Percentiles rank a stretch among this genome's conserved stretches.
Conservation (phyloP, 2,797 vertebrate genomes). For the Sphenodon punctatus region DNA sequence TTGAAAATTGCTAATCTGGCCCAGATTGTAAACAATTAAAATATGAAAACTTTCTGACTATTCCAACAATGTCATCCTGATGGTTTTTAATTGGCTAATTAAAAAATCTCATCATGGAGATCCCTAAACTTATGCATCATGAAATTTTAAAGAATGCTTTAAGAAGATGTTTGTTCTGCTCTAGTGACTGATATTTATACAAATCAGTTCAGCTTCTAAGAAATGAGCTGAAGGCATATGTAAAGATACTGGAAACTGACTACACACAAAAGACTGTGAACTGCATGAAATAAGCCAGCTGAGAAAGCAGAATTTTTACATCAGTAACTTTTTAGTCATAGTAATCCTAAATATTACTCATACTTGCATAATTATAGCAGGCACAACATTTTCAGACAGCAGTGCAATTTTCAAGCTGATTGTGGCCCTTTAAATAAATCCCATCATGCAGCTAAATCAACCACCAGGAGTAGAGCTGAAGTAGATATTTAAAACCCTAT, state of each 20-base stretch:
- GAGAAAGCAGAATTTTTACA: neutral
- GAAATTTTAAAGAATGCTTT: constrained; percentile 9
- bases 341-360: constrained; percentile 7
- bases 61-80: constrained; percentile 34
- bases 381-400: neutral
- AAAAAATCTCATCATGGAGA: constrained; percentile 15
- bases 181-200: constrained; percentile 5
- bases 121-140: constrained; percentile 20
- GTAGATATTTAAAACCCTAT: constrained; percentile 25
- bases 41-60: constrained; percentile 22
- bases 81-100: constrained; percentile 32
- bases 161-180: neutral
- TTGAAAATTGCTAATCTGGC: constrained; percentile 20
- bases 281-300: constrained; percentile 14
- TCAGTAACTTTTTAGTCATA: constrained; percentile 4
- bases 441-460: neutral
- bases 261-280: neutral
- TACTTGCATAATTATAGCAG: constrained; percentile 24
- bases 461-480: neutral
- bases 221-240: neutral
- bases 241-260: neutral
- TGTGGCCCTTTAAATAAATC: constrained; percentile 39
- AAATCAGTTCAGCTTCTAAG: neutral
- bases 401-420: constrained; percentile 22
- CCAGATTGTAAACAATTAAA: constrained; percentile 45